Conservation (phyloP, 37 sponge, comb jelly and placozoan genomes). For the Axinella damicornis region DNA sequence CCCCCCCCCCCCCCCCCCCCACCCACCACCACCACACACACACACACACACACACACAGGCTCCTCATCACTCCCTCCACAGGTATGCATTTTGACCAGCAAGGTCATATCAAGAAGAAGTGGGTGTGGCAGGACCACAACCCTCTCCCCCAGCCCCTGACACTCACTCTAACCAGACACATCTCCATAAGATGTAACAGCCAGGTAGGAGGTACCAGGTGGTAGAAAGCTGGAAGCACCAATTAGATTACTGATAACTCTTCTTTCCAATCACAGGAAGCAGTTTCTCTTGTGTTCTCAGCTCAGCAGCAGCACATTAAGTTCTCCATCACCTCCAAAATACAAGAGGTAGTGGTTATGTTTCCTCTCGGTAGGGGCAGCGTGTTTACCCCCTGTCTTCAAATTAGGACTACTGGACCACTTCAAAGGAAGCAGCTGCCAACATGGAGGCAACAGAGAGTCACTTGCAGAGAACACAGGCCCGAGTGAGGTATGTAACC, state of each 20-base stretch:
- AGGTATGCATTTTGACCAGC: constrained; percentile 28
- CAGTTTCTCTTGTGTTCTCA: constrained; percentile 10
- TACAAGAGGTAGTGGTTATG: not conserved
- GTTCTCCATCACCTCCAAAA: constrained; percentile 2
- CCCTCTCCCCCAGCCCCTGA: constrained; percentile 42
- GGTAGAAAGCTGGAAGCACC: no score
- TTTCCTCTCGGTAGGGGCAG: no score
- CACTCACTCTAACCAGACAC: constrained; percentile 49
- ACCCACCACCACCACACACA: not conserved
- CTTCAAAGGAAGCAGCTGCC: not conserved
- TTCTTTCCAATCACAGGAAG: not conserved
- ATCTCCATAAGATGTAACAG: constrained; percentile 13
- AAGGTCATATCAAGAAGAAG: constrained; percentile 31
- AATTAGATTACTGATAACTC: not conserved
- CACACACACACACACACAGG: not conserved
- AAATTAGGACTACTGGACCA: not conserved
- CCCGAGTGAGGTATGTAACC: constrained; percentile 15
- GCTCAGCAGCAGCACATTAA: constrained; percentile 17
- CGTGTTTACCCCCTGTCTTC: not conserved
- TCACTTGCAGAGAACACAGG: not conserved
- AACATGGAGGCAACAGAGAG: not conserved
- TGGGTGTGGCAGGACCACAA: constrained; percentile 20
- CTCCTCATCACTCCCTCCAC: not conserved
- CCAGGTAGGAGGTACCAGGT: constrained; percentile 19
- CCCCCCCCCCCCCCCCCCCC: no score